These are phyloP conservation scores for Actenoides lindsayi DNA, from an alignment of 2,113 vertebrate genomes.

Conservation along the genomic window DNA sequence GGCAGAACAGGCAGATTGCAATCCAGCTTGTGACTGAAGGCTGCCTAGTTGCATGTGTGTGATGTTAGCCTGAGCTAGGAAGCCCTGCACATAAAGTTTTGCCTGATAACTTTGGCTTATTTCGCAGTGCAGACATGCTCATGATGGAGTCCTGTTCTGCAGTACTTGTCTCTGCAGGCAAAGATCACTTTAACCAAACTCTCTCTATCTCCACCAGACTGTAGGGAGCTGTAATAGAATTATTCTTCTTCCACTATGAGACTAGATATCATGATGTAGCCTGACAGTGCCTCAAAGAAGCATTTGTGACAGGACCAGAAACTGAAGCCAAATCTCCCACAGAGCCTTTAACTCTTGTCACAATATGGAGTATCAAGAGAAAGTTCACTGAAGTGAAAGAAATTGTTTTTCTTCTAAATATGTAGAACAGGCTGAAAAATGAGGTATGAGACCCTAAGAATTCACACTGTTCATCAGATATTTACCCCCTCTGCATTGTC, in stretches of 20 bases:
- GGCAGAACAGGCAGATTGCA: neutral
- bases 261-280: neutral
- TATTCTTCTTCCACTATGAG: neutral
- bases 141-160: rapidly evolving
- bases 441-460: neutral
- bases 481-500: neutral
- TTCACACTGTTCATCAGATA: neutral
- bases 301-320: neutral
- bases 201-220: neutral
- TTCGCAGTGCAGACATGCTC: neutral
- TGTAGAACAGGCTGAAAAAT: neutral
- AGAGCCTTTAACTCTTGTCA: neutral
- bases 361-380: neutral
- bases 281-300: neutral
- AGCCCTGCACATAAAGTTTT: neutral
- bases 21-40: neutral
- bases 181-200: neutral
- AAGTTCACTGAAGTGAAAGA: neutral
- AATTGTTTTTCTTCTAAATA: neutral
- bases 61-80: neutral
- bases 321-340: neutral
- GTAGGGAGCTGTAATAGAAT: neutral
- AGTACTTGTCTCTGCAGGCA: neutral
- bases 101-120: neutral
- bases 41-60: neutral